Evolutionary conservation across 2,113 vertebrate genomes (phyloP).

Genomic region (Campylorhamphus procurvoides): DNA sequence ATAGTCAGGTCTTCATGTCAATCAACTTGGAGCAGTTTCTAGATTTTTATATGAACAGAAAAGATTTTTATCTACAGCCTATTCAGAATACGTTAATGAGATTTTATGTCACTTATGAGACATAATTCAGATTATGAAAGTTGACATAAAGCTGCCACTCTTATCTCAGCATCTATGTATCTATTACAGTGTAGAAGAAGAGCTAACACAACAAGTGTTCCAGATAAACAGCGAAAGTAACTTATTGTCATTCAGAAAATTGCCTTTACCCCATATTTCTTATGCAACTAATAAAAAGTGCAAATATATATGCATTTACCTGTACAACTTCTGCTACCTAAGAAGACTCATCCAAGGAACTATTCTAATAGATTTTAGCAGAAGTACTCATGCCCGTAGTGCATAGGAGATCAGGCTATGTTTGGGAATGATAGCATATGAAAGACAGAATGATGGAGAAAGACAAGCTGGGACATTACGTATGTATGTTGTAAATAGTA

Average conservation of each 20-base stretch:
- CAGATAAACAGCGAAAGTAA: neutral
- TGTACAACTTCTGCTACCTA: neutral
- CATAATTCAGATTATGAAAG: neutral
- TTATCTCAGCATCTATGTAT: neutral
- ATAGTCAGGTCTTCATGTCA: neutral
- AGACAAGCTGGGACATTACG: neutral
- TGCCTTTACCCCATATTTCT: neutral
- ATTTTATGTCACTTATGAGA: slow-evolving; percentile 4
- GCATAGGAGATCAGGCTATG: neutral
- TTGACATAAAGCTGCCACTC: neutral
- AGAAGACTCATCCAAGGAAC: neutral
- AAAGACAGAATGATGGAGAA: neutral
- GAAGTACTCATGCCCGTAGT: neutral
- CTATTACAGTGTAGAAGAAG: neutral
- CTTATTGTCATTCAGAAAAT: neutral
- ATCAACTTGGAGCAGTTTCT: neutral
- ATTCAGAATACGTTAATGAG: neutral
- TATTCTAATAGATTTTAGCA: neutral
- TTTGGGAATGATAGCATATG: neutral
- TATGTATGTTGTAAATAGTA: neutral
- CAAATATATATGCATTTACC: neutral
- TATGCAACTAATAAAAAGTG: neutral
- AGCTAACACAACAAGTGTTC: neutral
- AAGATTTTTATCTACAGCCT: neutral
- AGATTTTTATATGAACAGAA: neutral